These are phyloP conservation scores for Intellagama lesueurii DNA, from an alignment of 2,797 vertebrate species.

Conservation along the genomic window DNA sequence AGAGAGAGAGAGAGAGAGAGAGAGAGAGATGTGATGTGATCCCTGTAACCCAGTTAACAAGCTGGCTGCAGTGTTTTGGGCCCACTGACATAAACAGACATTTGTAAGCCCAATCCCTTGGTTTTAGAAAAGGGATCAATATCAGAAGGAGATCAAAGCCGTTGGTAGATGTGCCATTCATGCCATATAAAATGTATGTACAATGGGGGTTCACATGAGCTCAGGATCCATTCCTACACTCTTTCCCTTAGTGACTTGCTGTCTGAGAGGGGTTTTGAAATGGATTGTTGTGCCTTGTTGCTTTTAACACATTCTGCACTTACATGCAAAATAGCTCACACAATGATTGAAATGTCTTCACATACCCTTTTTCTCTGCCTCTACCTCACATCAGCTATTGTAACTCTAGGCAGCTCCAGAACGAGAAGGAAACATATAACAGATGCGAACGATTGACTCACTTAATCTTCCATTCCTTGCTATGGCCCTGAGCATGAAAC, in stretches of 20 bases:
- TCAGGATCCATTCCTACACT: neutral
- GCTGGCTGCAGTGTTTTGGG: too few species aligned
- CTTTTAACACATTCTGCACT: neutral
- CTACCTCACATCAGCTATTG: neutral
- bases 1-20: too few species aligned
- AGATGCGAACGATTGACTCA: neutral
- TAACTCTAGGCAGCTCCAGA: neutral
- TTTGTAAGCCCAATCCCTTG: neutral
- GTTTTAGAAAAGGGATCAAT: neutral
- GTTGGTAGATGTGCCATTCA: too few species aligned
- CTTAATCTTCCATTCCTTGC: slow-evolving; percentile 3
- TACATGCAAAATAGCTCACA: neutral
- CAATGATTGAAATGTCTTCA: neutral
- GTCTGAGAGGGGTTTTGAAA: too few species aligned
- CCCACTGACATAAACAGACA: neutral
- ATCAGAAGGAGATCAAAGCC: neutral
- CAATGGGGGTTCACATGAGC: neutral
- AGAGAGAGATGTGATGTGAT: too few species aligned
- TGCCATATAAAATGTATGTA: neutral
- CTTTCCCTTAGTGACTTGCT: too few species aligned
- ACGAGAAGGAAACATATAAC: neutral
- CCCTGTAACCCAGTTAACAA: too few species aligned
- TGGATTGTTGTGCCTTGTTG: too few species aligned
- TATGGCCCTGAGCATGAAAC: slow-evolving; percentile 8
- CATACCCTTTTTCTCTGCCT: neutral